Evolutionary conservation across 2,888 invertebrate species (phyloP).

Genomic region (Schizaphis graminum): DNA sequence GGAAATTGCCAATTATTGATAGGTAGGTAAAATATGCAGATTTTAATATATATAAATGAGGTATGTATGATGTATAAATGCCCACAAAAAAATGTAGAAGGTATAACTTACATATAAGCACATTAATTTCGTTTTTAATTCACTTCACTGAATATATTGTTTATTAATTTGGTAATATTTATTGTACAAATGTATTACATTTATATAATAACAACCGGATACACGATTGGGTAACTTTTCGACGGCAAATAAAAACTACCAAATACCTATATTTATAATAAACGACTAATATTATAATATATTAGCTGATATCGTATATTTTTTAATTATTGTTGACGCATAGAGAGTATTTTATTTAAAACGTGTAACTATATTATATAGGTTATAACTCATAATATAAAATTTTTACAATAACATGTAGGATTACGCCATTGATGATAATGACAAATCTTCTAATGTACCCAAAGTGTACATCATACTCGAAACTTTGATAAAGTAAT

Average conservation of each 20-base stretch:
- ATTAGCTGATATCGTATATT: background rate
- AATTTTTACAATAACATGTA: background rate
- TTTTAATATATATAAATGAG: background rate
- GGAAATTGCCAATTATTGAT: background rate
- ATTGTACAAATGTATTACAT: background rate
- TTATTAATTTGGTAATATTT: background rate
- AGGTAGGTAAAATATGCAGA: background rate
- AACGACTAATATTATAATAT: no score
- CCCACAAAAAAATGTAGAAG: background rate
- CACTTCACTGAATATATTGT: background rate
- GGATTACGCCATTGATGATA: background rate
- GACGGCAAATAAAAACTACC: background rate
- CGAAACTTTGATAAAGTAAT: background rate
- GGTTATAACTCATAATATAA: background rate
- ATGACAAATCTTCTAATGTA: background rate
- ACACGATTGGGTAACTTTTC: background rate
- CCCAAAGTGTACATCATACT: background rate
- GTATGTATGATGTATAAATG: background rate
- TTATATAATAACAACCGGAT: background rate
- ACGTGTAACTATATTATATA: background rate
- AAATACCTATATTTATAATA: background rate
- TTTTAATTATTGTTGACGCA: background rate
- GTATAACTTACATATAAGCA: background rate
- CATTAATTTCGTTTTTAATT: background rate
- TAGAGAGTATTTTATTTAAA: background rate